Percentiles rank a stretch among this genome's conserved stretches.
Conservation (phyloP, 1,140 invertebrate species). For the Zaprionus taronus region DNA sequence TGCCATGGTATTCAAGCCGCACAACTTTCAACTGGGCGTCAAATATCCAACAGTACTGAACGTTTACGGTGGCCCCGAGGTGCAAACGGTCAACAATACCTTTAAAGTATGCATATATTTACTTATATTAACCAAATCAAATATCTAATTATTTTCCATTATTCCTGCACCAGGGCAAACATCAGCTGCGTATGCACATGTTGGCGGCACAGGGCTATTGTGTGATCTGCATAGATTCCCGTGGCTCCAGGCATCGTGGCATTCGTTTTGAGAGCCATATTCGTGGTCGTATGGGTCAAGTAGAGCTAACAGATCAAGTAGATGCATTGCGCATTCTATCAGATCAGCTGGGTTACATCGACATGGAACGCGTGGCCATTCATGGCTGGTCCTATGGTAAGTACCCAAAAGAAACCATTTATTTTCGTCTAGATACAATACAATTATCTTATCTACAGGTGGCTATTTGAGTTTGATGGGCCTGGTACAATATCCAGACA, state of each 20-base stretch:
- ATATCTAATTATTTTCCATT: conserved; percentile 28
- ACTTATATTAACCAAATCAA: background rate
- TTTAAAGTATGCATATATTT: conserved; percentile 90
- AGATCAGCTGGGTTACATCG: conserved; percentile 93
- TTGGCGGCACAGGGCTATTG: conserved; percentile 98
- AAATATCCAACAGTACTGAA: conserved; percentile 98
- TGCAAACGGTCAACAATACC: conserved; percentile 98
- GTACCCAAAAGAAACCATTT: background rate
- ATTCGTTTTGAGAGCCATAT: conserved; percentile 96
- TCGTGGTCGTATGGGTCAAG: conserved; percentile 95
- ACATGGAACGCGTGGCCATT: conserved; percentile 96
- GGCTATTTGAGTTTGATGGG: conserved; percentile 95
- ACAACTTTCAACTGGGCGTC: conserved; percentile 89
- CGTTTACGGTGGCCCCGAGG: conserved; percentile 98
- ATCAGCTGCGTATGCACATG: conserved; percentile 97
- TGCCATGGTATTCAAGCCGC: conserved; percentile 96
- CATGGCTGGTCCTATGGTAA: conserved; percentile 99
- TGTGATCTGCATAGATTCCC: conserved; percentile 97
- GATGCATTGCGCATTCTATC: conserved; percentile 96
- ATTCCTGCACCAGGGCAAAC: conserved; percentile 88
- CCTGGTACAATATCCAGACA: conserved; percentile 91
- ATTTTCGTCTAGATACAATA: background rate
- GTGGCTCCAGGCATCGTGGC: conserved; percentile 96
- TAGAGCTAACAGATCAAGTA: conserved; percentile 98
- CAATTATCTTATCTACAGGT: conserved; percentile 79